phyloP scores from a whole-genome alignment of 2,113 vertebrate genomes.

The Blennius ocellaris region DNA sequence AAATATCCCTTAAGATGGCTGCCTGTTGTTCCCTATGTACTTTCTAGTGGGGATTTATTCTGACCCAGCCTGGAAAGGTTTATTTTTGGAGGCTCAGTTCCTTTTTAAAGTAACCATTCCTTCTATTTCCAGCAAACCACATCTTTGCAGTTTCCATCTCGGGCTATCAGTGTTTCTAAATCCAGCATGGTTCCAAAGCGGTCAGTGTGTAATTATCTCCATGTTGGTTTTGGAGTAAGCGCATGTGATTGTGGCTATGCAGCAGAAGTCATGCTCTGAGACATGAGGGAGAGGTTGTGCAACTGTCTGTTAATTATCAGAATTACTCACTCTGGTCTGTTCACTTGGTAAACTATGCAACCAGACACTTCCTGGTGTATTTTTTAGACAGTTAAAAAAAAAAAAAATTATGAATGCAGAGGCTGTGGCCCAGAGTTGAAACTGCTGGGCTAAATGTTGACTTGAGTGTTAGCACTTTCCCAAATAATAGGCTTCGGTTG shows the following conservation, averaged over 20 bases:
- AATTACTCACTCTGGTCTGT: neutral
- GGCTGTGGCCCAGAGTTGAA: constrained; percentile 25
- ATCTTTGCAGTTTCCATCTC: constrained; percentile 60
- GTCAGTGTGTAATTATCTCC: constrained; percentile 28
- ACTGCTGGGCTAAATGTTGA: constrained; percentile 35
- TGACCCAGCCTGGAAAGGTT: constrained; percentile 41
- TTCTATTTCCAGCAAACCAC: constrained; percentile 59
- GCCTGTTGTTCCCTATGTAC: constrained; percentile 28
- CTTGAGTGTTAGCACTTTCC: constrained; percentile 16
- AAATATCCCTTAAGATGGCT: constrained; percentile 66
- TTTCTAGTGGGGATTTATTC: constrained; percentile 46
- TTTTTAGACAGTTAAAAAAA: constrained; percentile 32
- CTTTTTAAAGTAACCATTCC: constrained; percentile 63
- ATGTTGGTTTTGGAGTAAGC: constrained; percentile 31
- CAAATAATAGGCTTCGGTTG: constrained; percentile 45
- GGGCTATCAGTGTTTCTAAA: constrained; percentile 64
- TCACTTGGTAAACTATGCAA: constrained; percentile 1
- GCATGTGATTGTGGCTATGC: constrained; percentile 59
- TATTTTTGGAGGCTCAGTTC: constrained; percentile 65
- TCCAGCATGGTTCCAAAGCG: constrained; percentile 33
- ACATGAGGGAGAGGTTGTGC: constrained; percentile 1
- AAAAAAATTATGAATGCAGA: constrained; percentile 26
- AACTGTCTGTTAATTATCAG: too few relatives aligned
- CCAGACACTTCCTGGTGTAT: neutral
- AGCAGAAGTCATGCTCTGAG: constrained; percentile 24